phyloP scores from a whole-genome alignment of 2,888 invertebrate genomes.

The Sialis fuliginosa region DNA sequence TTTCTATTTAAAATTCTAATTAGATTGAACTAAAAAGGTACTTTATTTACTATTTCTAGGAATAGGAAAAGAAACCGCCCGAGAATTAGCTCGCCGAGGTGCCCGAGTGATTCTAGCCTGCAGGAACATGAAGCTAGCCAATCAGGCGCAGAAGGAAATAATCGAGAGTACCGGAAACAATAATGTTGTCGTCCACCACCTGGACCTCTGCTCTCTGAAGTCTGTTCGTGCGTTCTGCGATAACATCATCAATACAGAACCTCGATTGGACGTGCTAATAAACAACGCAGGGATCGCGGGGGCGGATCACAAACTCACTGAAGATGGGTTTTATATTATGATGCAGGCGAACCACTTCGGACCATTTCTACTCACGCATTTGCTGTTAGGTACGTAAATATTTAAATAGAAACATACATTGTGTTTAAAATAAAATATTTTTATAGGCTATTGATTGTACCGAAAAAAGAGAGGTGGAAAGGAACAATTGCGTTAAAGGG shows the following conservation, averaged over 20 bases:
- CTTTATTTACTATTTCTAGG: constrained; percentile 16
- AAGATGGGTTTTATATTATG: constrained; percentile 43
- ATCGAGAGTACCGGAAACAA: constrained; percentile 20
- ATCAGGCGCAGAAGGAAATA: constrained; percentile 20
- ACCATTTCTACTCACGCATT: constrained; percentile 49
- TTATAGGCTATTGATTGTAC: too few species aligned
- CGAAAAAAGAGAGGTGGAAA: too few species aligned
- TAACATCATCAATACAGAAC: constrained; percentile 33
- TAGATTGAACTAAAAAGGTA: too few species aligned
- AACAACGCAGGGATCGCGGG: constrained; percentile 44
- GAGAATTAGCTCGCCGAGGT: constrained; percentile 28
- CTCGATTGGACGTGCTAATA: constrained; percentile 40
- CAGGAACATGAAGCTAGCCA: constrained; percentile 21
- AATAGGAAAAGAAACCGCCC: constrained; percentile 26
- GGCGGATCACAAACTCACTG: constrained; percentile 29
- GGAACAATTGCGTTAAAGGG: too few species aligned
- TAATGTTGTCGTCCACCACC: constrained; percentile 23
- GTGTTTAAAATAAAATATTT: too few species aligned
- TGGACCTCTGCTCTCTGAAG: constrained; percentile 34
- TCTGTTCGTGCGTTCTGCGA: constrained; percentile 44
- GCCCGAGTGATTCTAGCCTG: constrained; percentile 35
- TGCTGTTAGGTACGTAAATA: constrained; percentile 30
- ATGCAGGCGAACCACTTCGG: constrained; percentile 58
- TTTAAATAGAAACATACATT: too few species aligned
- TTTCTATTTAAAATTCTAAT: too few species aligned